These are phyloP conservation scores for Podarcis siculus DNA, from an alignment of 2,797 vertebrate species.

Conservation along the genomic window DNA sequence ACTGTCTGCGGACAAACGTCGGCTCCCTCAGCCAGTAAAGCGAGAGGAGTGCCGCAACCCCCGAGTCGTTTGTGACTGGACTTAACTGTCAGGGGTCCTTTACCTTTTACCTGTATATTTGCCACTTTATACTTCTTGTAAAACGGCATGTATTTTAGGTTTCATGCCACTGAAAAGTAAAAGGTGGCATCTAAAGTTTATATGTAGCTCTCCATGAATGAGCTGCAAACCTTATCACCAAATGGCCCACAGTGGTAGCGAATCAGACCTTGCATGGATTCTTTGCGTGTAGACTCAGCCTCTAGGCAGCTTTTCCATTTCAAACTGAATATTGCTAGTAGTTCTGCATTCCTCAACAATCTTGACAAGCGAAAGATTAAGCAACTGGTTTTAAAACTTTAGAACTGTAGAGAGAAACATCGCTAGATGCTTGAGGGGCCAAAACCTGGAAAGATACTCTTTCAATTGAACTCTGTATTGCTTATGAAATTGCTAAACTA, in stretches of 20 bases:
- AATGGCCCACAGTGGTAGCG: not conserved
- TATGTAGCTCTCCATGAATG: too few species aligned
- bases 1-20: too few species aligned
- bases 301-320: constrained; percentile 2
- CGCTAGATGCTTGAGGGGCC: constrained; percentile 43
- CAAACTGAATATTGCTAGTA: constrained; percentile 22
- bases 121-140: too few species aligned
- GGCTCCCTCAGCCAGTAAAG: too few species aligned
- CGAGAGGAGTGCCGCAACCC: too few species aligned
- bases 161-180: not conserved
- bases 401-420: constrained; percentile 43
- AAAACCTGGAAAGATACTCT: constrained; percentile 32
- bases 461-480: constrained; percentile 40
- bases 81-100: too few species aligned
- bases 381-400: constrained; percentile 29
- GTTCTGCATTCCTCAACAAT: constrained; percentile 44
- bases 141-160: too few species aligned
- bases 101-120: too few species aligned
- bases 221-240: not conserved
- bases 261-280: not conserved
- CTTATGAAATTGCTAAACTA: constrained; percentile 56
- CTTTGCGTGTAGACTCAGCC: accelerated
- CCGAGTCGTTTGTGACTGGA: too few species aligned
- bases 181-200: not conserved
- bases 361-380: constrained; percentile 50